These are phyloP conservation scores for Megalonaias nervosa DNA, from an alignment of 1,140 invertebrate species.

Conservation along the genomic window DNA sequence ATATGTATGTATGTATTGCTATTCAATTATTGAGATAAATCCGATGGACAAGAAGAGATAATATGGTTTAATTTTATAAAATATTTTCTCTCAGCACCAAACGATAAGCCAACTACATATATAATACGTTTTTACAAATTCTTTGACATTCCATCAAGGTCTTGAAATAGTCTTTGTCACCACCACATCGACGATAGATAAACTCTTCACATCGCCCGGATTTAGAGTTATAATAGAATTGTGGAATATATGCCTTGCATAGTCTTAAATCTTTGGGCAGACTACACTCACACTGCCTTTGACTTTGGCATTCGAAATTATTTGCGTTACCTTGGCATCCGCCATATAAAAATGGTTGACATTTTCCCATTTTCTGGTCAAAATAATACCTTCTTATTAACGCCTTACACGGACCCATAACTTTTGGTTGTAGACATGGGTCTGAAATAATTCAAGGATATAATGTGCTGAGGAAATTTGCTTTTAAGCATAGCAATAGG, in stretches of 20 bases:
- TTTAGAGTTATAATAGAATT: conserved; percentile 74
- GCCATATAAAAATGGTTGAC: conserved; percentile 74
- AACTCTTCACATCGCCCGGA: conserved; percentile 67
- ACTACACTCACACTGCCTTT: conserved; percentile 16
- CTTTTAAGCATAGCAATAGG: no score
- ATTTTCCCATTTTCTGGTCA: conserved; percentile 66
- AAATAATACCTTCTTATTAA: conserved; percentile 69
- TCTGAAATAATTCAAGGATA: no score
- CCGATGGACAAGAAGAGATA: no score
- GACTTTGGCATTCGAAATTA: conserved; percentile 69
- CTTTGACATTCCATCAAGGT: conserved; percentile 40
- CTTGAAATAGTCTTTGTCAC: conserved; percentile 69
- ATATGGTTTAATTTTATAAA: no score
- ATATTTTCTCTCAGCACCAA: no score
- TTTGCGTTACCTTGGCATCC: conserved; percentile 75
- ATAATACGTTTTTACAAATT: conserved; percentile 13
- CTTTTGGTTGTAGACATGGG: conserved; percentile 24
- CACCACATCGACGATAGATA: conserved; percentile 67
- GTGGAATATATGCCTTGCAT: conserved; percentile 34
- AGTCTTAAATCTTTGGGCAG: conserved; percentile 34
- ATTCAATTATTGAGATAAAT: no score
- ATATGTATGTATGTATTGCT: no score
- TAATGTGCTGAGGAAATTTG: no score
- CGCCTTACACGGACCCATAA: conserved; percentile 53
- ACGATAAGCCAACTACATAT: no score